Evolutionary conservation across 92 coral and sea anemone species (phyloP).

Genomic region (Epizoanthus rinbou): DNA sequence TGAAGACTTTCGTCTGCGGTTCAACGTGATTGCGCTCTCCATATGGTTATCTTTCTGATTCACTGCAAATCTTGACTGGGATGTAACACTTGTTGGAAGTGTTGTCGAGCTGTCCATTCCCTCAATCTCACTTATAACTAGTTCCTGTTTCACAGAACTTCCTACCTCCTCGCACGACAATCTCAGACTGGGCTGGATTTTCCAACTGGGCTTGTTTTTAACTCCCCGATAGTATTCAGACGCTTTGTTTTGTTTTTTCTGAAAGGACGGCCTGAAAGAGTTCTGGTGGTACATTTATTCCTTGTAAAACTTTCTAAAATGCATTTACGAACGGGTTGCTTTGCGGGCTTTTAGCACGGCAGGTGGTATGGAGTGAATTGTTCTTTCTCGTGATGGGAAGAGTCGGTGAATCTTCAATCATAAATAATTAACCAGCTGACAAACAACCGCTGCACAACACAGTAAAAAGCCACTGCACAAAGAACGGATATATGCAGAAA

Average conservation of each 20-base stretch:
- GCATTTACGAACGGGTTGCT: slow-evolving; percentile 40
- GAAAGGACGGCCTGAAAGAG: slow-evolving; percentile 27
- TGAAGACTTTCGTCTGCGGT: slow-evolving; percentile 49
- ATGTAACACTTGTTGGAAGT: not conserved
- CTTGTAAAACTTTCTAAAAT: slow-evolving; percentile 6
- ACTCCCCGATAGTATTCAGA: slow-evolving; percentile 12
- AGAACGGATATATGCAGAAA: not conserved
- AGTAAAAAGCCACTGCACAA: not conserved
- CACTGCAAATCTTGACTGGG: not conserved
- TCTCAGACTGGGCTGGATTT: not conserved
- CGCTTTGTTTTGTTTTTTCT: slow-evolving; percentile 38
- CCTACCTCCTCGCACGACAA: not conserved
- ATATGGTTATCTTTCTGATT: slow-evolving; percentile 9
- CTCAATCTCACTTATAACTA: not conserved
- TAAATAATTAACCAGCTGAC: slow-evolving; percentile 20
- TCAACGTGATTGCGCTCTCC: slow-evolving; percentile 4
- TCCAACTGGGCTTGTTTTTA: not conserved
- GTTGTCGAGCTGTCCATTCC: not conserved
- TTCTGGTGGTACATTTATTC: slow-evolving; percentile 44
- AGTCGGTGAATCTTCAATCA: not conserved
- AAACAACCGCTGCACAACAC: not conserved
- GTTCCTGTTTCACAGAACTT: not conserved
- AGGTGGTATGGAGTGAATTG: slow-evolving; percentile 34
- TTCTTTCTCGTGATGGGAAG: slow-evolving; percentile 22
- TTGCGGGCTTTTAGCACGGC: slow-evolving; percentile 24